Conservation (phyloP, 2,797 vertebrate species). For the Cyprinella venusta region DNA sequence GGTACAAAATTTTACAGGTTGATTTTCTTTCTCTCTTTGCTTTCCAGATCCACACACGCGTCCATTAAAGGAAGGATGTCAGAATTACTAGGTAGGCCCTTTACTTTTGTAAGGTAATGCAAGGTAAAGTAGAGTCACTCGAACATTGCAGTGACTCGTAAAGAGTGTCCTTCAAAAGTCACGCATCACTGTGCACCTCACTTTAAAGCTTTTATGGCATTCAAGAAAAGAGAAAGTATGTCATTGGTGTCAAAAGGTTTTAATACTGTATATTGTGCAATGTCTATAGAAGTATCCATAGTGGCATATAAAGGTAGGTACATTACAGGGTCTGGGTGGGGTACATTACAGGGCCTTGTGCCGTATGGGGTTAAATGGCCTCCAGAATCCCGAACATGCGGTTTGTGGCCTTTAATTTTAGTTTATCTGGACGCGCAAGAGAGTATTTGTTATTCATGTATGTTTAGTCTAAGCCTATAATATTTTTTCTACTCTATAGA, state of each 20-base stretch:
- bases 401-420: neutral
- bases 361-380: neutral
- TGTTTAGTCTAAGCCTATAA: neutral
- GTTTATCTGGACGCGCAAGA: neutral
- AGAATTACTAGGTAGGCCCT: neutral
- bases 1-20: neutral
- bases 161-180: conserved; percentile 4
- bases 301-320: neutral
- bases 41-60: neutral
- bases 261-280: neutral
- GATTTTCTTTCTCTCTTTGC: conserved; percentile 12
- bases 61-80: neutral
- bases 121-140: neutral
- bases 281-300: neutral
- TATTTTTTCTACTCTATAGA: neutral
- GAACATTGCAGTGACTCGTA: neutral
- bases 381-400: neutral
- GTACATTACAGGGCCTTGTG: neutral
- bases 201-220: neutral
- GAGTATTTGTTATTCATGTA: neutral
- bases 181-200: conserved; percentile 14
- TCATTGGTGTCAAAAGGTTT: too few relatives aligned
- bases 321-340: neutral
- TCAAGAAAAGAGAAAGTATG: neutral
- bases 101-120: neutral